phyloP scores from a whole-genome alignment of 2,797 vertebrate species.

The Aselliscus stoliczkanus region DNA sequence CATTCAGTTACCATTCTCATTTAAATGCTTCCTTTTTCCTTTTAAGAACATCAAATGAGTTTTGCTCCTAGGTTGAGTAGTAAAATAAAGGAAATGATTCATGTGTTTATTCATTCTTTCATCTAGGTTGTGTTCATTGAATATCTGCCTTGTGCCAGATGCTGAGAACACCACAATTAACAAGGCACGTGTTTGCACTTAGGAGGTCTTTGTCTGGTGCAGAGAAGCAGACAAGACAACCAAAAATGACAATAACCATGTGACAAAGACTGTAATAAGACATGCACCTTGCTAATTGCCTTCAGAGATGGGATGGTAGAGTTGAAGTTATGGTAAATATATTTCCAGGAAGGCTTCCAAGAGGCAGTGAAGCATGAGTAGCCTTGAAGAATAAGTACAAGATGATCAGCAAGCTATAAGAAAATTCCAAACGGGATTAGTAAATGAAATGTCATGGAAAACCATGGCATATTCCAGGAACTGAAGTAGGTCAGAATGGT shows the following conservation, averaged over 20 bases:
- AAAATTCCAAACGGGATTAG: neutral
- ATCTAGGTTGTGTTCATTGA: neutral
- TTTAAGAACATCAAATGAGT: neutral
- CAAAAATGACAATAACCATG: neutral
- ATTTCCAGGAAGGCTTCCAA: neutral
- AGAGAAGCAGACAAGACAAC: neutral
- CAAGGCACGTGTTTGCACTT: neutral
- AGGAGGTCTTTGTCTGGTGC: neutral
- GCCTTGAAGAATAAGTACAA: neutral
- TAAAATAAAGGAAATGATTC: slow-evolving; percentile 13
- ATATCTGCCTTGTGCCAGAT: neutral
- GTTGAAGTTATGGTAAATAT: neutral
- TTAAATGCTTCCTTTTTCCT: neutral
- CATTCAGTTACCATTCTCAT: neutral
- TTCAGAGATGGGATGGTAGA: neutral
- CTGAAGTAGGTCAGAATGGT: neutral
- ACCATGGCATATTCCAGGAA: neutral
- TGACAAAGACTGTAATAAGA: neutral
- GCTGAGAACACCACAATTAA: neutral
- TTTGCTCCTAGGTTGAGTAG: neutral
- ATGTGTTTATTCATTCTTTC: slow-evolving; percentile 41
- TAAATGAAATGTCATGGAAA: neutral
- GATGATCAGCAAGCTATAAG: neutral
- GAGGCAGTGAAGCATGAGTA: neutral
- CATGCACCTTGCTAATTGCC: neutral